Conservation (phyloP, 2,888 invertebrate genomes). For the Pyrgus malvae region DNA sequence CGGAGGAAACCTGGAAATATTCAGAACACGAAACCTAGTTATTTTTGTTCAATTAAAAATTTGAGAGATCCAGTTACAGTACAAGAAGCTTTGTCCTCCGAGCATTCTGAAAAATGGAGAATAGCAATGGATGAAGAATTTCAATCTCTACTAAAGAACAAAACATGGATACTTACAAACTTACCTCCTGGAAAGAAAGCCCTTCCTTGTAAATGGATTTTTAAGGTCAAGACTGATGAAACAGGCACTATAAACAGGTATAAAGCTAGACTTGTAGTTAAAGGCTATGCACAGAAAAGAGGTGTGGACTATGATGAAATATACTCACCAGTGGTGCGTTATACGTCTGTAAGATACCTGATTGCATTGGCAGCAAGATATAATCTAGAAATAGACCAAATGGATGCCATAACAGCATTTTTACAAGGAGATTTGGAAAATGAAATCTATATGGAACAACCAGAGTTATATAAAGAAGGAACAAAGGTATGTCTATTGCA, state of each 20-base stretch:
- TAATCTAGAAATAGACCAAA: slow-evolving; percentile 19
- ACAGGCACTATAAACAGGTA: neutral
- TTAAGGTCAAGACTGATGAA: neutral
- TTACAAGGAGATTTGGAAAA: slow-evolving; percentile 9
- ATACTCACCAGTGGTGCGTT: slow-evolving; percentile 34
- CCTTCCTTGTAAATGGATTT: neutral
- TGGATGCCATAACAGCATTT: slow-evolving; percentile 30
- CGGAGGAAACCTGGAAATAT: neutral
- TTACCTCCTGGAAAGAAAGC: slow-evolving; percentile 22
- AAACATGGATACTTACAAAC: slow-evolving; percentile 28
- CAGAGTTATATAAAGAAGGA: neutral
- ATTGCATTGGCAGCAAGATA: slow-evolving; percentile 27
- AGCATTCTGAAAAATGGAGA: slow-evolving; percentile 25
- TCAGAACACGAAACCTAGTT: neutral
- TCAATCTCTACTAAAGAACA: slow-evolving; percentile 25
- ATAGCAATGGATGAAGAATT: slow-evolving; percentile 26
- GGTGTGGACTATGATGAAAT: slow-evolving; percentile 31
- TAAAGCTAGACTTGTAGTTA: neutral
- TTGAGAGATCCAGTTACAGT: neutral
- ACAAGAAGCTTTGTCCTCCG: slow-evolving; percentile 26
- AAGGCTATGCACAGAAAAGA: slow-evolving; percentile 19
- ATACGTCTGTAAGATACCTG: slow-evolving; percentile 33
- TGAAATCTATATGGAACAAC: slow-evolving; percentile 17
- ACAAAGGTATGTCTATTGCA: slow-evolving; percentile 13
- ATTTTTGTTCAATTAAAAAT: neutral